phyloP scores from a whole-genome alignment of 2,113 vertebrate genomes.

The Archocentrus centrarchus region DNA sequence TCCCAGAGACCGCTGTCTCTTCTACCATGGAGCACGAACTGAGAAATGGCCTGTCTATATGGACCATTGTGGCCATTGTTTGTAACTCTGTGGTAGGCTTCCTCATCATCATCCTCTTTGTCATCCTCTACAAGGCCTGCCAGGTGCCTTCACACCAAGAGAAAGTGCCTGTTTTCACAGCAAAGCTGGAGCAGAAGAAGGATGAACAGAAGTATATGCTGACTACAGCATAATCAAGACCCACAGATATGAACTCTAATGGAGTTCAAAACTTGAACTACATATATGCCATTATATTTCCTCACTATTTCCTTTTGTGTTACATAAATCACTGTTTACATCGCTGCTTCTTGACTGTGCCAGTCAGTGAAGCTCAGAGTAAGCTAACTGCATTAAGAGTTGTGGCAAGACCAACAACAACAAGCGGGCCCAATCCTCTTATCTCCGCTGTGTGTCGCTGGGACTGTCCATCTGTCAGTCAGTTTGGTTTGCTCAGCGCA shows the following conservation, averaged over 20 bases:
- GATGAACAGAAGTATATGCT: constrained; percentile 78
- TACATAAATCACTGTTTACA: neutral
- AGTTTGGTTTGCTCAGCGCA: constrained; percentile 61
- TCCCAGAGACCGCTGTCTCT: neutral
- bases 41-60: constrained; percentile 75
- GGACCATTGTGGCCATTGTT: constrained; percentile 80
- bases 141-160: constrained; percentile 80
- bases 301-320: constrained; percentile 5
- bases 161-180: constrained; percentile 53
- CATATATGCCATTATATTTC: neutral
- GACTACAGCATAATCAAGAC: constrained; percentile 59
- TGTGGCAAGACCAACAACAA: constrained; percentile 66
- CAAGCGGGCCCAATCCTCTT: constrained; percentile 78
- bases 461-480: constrained; percentile 80
- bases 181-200: constrained; percentile 45
- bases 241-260: neutral
- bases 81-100: constrained; percentile 80
- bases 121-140: constrained; percentile 84
- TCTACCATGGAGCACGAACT: constrained; percentile 75
- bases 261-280: neutral
- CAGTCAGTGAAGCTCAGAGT: constrained; percentile 33
- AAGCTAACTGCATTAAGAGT: constrained; percentile 53
- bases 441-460: constrained; percentile 67
- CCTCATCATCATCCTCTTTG: constrained; percentile 81
- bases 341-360: constrained; percentile 8